Percentiles rank a stretch among this genome's conserved stretches.
Conservation (phyloP, 2,888 invertebrate species). For the Eurytoma californica region DNA sequence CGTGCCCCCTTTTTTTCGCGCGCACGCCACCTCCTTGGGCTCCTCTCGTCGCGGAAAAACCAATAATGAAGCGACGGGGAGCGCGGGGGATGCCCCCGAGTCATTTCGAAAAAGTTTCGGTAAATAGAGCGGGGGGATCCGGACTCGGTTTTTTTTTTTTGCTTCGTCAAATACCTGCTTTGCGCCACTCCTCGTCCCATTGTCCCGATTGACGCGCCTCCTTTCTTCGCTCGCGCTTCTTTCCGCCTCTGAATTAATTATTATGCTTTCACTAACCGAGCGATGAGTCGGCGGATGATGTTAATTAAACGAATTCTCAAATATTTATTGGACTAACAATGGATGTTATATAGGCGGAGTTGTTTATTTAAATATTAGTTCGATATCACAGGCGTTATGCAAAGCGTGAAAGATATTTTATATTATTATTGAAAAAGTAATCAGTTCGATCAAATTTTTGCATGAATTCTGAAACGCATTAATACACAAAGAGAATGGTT, state of each 20-base stretch:
- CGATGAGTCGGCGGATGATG: no score
- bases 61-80: slow-evolving; percentile 44
- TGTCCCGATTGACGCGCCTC: not conserved
- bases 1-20: not conserved
- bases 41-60: slow-evolving; percentile 23
- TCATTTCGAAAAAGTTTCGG: slow-evolving; percentile 29
- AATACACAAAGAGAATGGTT: no score
- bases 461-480: no score
- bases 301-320: no score
- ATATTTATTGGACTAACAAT: no score
- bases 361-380: no score
- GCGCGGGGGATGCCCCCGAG: slow-evolving; percentile 15
- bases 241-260: not conserved
- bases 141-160: not conserved
- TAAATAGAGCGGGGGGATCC: no score
- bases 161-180: not conserved
- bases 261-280: not conserved
- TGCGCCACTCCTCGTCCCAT: not conserved
- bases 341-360: no score
- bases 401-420: no score
- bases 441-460: no score
- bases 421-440: no score
- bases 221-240: not conserved
- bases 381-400: no score
- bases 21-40: not conserved